A percentile compares a stretch with the other conserved stretches of the same genome.
phyloP scores from a whole-genome alignment of 2,888 invertebrate genomes.

The Platycheirus rosarum region DNA sequence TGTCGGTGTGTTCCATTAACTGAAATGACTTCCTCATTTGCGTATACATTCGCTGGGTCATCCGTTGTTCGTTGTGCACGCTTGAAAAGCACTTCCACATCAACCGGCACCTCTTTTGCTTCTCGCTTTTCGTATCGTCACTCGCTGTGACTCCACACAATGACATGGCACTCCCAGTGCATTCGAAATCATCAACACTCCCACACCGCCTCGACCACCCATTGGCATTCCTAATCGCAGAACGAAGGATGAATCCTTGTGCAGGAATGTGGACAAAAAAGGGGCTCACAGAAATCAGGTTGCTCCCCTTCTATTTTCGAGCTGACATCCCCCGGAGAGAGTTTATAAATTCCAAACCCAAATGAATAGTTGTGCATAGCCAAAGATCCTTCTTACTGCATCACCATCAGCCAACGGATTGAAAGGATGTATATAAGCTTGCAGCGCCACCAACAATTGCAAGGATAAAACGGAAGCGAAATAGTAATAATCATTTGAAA shows the following conservation, averaged over 20 bases:
- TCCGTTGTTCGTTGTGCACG: slow-evolving; percentile 49
- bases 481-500: slow-evolving; percentile 71
- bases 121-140: slow-evolving; percentile 17
- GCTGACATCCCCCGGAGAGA: slow-evolving; percentile 26
- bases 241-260: slow-evolving; percentile 40
- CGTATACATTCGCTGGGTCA: slow-evolving; percentile 54
- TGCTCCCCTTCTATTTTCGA: slow-evolving; percentile 15
- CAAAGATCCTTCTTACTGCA: slow-evolving; percentile 60
- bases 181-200: slow-evolving; percentile 49
- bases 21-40: slow-evolving; percentile 72
- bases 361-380: slow-evolving; percentile 63
- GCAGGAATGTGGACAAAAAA: slow-evolving; percentile 42
- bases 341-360: slow-evolving; percentile 56
- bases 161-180: slow-evolving; percentile 48
- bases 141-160: slow-evolving; percentile 38
- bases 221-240: slow-evolving; percentile 15
- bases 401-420: slow-evolving; percentile 45
- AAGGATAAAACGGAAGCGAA: slow-evolving; percentile 35
- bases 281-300: slow-evolving; percentile 41
- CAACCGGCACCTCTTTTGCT: not conserved
- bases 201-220: slow-evolving; percentile 2
- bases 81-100: slow-evolving; percentile 57
- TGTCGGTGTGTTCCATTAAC: slow-evolving; percentile 61
- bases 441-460: slow-evolving; percentile 39
- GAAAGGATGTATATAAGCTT: slow-evolving; percentile 58